A percentile compares a stretch with the other conserved stretches of the same genome.
These are phyloP conservation scores for Darevskia mixta DNA, from an alignment of 2,797 vertebrate species.

Conservation along the genomic window DNA sequence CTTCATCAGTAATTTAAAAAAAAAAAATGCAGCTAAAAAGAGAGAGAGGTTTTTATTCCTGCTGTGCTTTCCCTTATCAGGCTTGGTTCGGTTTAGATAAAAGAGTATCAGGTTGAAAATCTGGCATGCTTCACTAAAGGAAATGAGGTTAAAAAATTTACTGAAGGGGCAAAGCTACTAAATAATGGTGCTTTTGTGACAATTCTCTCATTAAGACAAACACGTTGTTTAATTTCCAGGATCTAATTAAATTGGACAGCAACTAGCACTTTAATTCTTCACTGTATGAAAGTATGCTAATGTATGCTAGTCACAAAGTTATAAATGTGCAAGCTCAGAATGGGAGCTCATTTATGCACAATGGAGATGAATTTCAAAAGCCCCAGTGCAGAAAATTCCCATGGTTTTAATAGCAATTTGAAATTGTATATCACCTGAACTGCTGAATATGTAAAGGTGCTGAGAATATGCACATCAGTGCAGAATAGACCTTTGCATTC, in stretches of 20 bases:
- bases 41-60: neutral
- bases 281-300: neutral
- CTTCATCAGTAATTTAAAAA: neutral
- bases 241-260: conserved; percentile 23
- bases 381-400: conserved; percentile 1
- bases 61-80: neutral
- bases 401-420: conserved; percentile 31
- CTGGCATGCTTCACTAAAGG: neutral
- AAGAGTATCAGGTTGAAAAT: neutral
- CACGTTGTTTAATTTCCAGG: conserved; percentile 20
- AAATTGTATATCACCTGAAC: conserved; percentile 18
- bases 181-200: conserved; percentile 9
- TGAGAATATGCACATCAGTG: neutral
- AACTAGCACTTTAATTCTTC: conserved; percentile 27
- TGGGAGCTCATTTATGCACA: conserved; percentile 9
- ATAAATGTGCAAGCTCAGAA: conserved; percentile 23
- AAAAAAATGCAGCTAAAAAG: neutral
- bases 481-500: conserved; percentile 23
- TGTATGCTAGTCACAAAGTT: conserved; percentile 10
- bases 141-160: neutral
- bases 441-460: conserved; percentile 28
- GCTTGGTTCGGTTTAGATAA: neutral
- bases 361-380: conserved; percentile 15
- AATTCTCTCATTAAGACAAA: conserved; percentile 17
- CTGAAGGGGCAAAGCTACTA: neutral